Percentiles rank a stretch among this genome's conserved stretches.
Evolutionary conservation across 2,888 invertebrate species (phyloP).

Genomic region (Drosophila leonis): DNA sequence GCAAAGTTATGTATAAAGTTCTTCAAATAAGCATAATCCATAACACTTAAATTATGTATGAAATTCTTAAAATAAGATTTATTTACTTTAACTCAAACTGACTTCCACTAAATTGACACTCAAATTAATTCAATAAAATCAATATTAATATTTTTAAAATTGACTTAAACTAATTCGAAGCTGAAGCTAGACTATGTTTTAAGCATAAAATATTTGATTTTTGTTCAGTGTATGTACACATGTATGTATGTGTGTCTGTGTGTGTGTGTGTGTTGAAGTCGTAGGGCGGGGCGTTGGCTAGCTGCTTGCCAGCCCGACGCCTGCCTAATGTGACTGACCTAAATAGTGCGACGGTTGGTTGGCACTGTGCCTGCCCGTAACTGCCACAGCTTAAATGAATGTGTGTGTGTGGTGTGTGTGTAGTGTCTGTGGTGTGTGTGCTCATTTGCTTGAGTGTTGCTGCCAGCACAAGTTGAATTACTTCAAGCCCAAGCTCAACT

Average conservation of each 20-base stretch:
- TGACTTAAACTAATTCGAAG: too few relatives aligned
- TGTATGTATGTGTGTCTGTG: background rate
- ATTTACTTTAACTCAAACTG: too few relatives aligned
- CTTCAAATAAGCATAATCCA: too few relatives aligned
- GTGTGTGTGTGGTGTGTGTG: conserved; percentile 14
- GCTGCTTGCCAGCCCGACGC: conserved; percentile 60
- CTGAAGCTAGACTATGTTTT: too few relatives aligned
- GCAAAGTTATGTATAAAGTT: too few relatives aligned
- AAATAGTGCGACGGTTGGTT: conserved; percentile 74
- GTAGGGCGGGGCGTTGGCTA: conserved; percentile 30
- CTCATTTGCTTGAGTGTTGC: conserved; percentile 72
- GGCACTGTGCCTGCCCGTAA: conserved; percentile 41
- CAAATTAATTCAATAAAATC: too few relatives aligned
- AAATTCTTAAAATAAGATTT: too few relatives aligned
- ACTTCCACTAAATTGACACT: too few relatives aligned
- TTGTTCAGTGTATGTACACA: background rate
- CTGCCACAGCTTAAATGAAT: conserved; percentile 20
- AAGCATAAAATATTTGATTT: background rate
- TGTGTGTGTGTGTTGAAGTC: background rate
- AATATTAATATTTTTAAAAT: too few relatives aligned
- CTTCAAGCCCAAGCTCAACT: conserved; percentile 14
- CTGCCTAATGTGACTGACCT: conserved; percentile 82
- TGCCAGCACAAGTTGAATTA: conserved; percentile 62
- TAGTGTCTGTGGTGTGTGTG: conserved; percentile 43
- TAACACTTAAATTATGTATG: too few relatives aligned